phyloP scores from a whole-genome alignment of 2,113 vertebrate genomes.

The Corynorhinus townsendii region DNA sequence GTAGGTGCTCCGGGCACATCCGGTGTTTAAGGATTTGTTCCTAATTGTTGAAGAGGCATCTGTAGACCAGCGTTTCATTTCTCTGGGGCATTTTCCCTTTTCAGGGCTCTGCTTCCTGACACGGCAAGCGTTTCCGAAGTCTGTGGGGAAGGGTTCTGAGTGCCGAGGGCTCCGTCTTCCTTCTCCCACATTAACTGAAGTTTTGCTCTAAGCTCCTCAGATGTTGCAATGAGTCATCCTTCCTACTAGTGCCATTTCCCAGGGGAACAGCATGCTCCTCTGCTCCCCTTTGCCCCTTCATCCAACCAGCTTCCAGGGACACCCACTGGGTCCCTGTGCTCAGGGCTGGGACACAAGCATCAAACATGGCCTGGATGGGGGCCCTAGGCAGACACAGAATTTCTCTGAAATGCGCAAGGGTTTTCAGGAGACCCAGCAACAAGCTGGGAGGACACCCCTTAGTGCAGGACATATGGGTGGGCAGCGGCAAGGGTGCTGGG shows the following conservation, averaged over 20 bases:
- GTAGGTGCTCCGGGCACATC: not conserved
- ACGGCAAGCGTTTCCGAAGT: not conserved
- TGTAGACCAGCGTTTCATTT: accelerated
- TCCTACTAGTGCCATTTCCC: accelerated
- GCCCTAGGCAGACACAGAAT: accelerated
- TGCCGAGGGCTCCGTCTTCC: not conserved
- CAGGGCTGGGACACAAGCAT: not conserved
- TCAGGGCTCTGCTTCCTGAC: not conserved
- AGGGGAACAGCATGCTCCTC: accelerated
- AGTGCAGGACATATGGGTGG: accelerated
- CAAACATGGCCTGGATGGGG: accelerated
- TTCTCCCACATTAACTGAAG: accelerated
- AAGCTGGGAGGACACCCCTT: accelerated
- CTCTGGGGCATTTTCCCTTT: not conserved
- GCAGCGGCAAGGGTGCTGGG: not conserved
- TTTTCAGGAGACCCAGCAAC: accelerated
- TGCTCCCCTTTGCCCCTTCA: not conserved
- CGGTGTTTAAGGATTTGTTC: accelerated
- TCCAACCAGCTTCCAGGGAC: not conserved
- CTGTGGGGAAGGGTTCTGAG: not conserved
- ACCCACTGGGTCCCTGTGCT: accelerated
- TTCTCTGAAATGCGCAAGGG: accelerated
- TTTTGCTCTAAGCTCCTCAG: not conserved
- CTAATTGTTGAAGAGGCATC: accelerated
- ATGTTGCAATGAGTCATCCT: accelerated